Percentiles rank a stretch among this genome's conserved stretches.
Evolutionary conservation across 2,888 invertebrate genomes (phyloP).

Genomic region (Adelognathus sp.): DNA sequence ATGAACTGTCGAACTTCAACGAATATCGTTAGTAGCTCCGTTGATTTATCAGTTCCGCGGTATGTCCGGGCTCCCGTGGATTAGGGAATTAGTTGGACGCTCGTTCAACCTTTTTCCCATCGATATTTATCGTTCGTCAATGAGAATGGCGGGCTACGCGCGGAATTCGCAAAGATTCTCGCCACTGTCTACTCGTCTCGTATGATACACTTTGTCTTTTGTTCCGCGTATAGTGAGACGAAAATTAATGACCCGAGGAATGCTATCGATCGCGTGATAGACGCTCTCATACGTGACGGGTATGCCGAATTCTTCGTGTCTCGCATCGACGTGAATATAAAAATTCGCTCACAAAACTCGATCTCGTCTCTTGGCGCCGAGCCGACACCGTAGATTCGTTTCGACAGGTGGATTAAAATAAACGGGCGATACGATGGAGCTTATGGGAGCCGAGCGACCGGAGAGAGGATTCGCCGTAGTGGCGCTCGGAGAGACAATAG

Average conservation of each 20-base stretch:
- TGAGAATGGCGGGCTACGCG: conserved; percentile 6
- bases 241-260: conserved; percentile 18
- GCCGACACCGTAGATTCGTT: conserved; percentile 55
- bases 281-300: conserved; percentile 57
- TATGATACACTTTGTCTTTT: conserved; percentile 28
- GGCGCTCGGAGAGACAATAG: conserved; percentile 31
- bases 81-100: conserved; percentile 27
- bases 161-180: conserved; percentile 55
- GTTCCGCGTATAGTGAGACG: not conserved
- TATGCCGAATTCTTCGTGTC: conserved; percentile 38
- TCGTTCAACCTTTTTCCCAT: not conserved
- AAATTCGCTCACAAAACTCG: not conserved
- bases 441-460: conserved; percentile 34
- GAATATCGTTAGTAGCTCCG: not conserved
- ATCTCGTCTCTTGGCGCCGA: not conserved
- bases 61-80: conserved; percentile 4
- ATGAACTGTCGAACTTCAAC: not conserved
- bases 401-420: conserved; percentile 60
- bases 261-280: conserved; percentile 43
- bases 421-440: conserved; percentile 46
- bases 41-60: not conserved
- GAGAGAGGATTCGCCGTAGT: not conserved
- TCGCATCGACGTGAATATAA: conserved; percentile 45
- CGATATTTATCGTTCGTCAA: conserved; percentile 36
- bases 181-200: conserved; percentile 41